Percentiles rank a stretch among this genome's conserved stretches.
phyloP scores from a whole-genome alignment of 2,888 invertebrate genomes.

The Papilio protenor region DNA sequence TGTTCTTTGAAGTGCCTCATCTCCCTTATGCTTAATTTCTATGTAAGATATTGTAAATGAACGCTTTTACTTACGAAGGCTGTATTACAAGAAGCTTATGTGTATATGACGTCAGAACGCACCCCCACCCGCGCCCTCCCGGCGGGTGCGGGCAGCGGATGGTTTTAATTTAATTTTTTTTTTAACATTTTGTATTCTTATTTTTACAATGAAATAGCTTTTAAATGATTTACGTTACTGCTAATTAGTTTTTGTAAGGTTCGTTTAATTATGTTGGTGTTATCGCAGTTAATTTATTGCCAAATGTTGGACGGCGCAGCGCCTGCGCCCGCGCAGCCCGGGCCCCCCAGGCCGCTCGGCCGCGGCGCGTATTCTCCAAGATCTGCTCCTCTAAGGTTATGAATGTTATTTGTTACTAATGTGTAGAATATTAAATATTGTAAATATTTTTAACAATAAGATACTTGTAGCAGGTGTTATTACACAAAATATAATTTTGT shows the following conservation, averaged over 20 bases:
- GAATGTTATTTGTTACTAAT: constrained; percentile 85
- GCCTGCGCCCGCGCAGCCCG: neutral
- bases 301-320: constrained; percentile 74
- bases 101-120: constrained; percentile 57
- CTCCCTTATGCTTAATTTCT: constrained; percentile 72
- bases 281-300: constrained; percentile 83
- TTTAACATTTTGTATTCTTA: constrained; percentile 63
- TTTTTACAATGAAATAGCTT: constrained; percentile 66
- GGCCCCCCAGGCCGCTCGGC: constrained; percentile 12
- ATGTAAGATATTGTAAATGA: constrained; percentile 80
- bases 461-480: constrained; percentile 84
- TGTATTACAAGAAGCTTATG: constrained; percentile 68
- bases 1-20: constrained; percentile 80
- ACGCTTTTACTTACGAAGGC: constrained; percentile 71
- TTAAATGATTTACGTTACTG: constrained; percentile 60
- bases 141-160: constrained; percentile 57
- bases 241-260: constrained; percentile 65
- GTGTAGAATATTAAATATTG: constrained; percentile 83
- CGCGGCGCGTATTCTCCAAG: constrained; percentile 68
- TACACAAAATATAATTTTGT: constrained; percentile 86
- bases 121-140: neutral
- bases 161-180: constrained; percentile 62
- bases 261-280: constrained; percentile 76
- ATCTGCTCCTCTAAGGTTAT: constrained; percentile 83
- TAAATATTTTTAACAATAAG: constrained; percentile 81